Evolutionary conservation across 2,888 invertebrate species (phyloP), one percentile per base, ranked within the genome.

Genomic region (Exocentrus adspersus): DNA sequence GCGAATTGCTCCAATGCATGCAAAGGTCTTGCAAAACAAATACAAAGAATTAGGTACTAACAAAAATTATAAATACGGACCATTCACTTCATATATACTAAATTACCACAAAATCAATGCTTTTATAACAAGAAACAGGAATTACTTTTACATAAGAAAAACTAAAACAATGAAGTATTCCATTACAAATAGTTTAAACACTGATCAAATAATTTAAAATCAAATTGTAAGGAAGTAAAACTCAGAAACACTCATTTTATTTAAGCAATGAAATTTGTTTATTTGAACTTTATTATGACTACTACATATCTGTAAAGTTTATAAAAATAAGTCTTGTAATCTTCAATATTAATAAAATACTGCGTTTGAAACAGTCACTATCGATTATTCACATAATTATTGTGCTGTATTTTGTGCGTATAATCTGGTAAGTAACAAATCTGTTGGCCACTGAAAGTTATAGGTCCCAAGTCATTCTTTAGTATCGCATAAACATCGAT

Each of bases 1-100:
- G 92, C 91, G 85, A 94, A 89, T 82, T 91, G 88, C 87, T 91
- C 92, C 89, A 94, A 89, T 84, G 93, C 94, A 91, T 93, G 93
- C 90, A 93, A 89, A 85, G 92, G 88, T 88, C 93, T 90, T 83
- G 82, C 81, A 82, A 82, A 81, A 82, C 81, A 80, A 80, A 80
- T 75, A 77, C 76, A 79, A 78, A 78, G 78, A 76, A 79, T 79
- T 78, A n/a, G n/a, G n/a, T n/a, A 76, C 71, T 62, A 72, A 77
- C 72, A 68, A 64, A 71, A 60, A 64, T 50, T 12, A 32, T 20
- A 42, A 42, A 19, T 14, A 54, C 54, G 17, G 10, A 42, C 41
- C 43, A 17, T 17, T 45, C 28, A 43, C 16, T 14, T 54, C 28
- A 54, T 24, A n/a, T 37, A 53, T 53, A 19, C 20, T 53, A n/a